Base-by-base conservation (phyloP, 1,140 invertebrate species). In the Aplysia californica region DNA sequence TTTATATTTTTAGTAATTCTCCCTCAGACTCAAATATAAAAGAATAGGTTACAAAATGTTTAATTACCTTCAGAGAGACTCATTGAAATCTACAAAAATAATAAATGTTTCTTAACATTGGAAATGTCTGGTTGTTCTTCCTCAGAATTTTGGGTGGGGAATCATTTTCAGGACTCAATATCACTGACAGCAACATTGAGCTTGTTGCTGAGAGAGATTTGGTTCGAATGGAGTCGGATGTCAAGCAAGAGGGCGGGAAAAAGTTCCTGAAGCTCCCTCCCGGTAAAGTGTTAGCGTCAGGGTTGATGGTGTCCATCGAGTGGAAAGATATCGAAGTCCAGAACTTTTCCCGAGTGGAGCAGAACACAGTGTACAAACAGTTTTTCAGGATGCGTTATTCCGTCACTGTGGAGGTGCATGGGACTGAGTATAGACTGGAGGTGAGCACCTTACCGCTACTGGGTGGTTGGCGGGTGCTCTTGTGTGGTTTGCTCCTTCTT, bases 301-400 rank as follows among this genome's bases (percentile, higher is more conserved):
- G 31, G 1, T 20, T 65, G 31, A 65, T 36, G 3, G 61, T 65
- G 4, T 6, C 1, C 61, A 10, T 36, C 33, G 3, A 35, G 0
- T 33, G 33, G 33, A 20, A 65, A 36, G 39, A 65, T 20, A 65
- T 65, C 39, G 61, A 65, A 65, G 50, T 70, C 4, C 33, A 56
- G 18, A 70, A 56, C 68, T 70, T 70, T 23, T 31, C 3, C 15
- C 3, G 68, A 26, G 68, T 70, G 2, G 68, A 70, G 29, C 68
- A 70, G 50, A 70, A 70, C 68, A 50, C 55, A 21, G 50, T 70
- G 41, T 70, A 70, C 68, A 70, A 56, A 29, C 68, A 70, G 68
- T 70, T 70, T 23, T 70, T 70, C 29, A 50, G 68, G n/a, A 2
- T 70, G 41, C 2, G 1, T 1, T 70, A 70, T 55, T 56, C 23